Percentiles rank a stretch among this genome's conserved stretches.
Conservation (phyloP, 53 echinoderm and acorn worm species). For the Hippasteria phrygiana region DNA sequence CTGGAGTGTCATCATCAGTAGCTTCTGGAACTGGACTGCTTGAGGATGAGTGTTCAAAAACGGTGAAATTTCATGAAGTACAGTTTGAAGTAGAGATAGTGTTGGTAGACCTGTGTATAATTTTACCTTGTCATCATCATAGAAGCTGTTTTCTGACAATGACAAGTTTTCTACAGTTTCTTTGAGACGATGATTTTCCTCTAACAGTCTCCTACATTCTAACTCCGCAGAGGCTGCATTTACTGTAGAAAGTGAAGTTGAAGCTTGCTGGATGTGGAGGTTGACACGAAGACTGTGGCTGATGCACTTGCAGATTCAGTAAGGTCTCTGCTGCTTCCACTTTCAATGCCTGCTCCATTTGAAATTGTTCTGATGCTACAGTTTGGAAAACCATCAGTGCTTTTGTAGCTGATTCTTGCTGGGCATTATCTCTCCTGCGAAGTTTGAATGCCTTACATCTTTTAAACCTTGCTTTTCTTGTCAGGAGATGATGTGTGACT, state of each 20-base stretch:
- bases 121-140: background rate
- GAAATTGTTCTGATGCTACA: background rate
- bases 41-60: too few relatives aligned
- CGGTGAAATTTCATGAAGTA: conserved; percentile 11
- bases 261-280: background rate
- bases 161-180: conserved; percentile 4
- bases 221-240: background rate
- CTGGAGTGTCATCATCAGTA: too few relatives aligned
- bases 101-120: conserved; percentile 19
- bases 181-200: background rate
- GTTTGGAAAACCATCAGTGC: background rate
- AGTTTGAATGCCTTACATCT: background rate
- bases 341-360: background rate
- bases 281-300: background rate
- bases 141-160: conserved; percentile 4
- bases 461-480: too few relatives aligned
- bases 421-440: background rate
- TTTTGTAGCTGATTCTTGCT: background rate
- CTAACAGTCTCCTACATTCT: conserved; percentile 12
- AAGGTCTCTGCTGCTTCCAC: background rate
- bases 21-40: too few relatives aligned
- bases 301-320: conserved; percentile 3
- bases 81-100: background rate
- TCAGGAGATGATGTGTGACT: background rate
- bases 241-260: background rate